Evolutionary conservation across 2,888 invertebrate species (phyloP).

Genomic region (Nymphalis c-album): DNA sequence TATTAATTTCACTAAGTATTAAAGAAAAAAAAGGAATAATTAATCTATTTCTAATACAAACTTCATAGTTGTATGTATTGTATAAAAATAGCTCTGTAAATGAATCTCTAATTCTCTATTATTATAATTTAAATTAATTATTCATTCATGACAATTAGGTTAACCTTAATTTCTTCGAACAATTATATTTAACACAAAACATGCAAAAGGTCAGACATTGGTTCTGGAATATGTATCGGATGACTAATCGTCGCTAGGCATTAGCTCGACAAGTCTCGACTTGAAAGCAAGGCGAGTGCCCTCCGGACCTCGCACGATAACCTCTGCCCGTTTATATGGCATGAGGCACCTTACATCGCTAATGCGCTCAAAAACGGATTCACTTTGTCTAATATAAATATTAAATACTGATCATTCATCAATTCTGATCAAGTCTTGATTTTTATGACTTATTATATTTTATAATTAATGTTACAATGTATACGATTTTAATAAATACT

Average conservation of each 20-base stretch:
- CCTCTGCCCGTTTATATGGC: conserved; percentile 48
- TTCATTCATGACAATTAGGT: background rate
- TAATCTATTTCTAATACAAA: too few species aligned
- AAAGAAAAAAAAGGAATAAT: too few species aligned
- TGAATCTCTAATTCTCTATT: too few species aligned
- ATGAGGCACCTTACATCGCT: conserved; percentile 27
- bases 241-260: conserved; percentile 47
- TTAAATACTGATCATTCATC: background rate
- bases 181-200: background rate
- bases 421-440: background rate
- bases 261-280: conserved; percentile 69
- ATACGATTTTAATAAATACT: too few species aligned
- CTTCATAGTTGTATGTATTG: too few species aligned
- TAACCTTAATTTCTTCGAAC: background rate
- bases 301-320: conserved; percentile 63
- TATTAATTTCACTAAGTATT: too few species aligned
- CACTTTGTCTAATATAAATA: background rate
- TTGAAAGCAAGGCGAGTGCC: conserved; percentile 60
- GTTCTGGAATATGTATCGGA: conserved; percentile 26
- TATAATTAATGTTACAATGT: too few species aligned
- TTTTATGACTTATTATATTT: too few species aligned
- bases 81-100: too few species aligned
- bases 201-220: background rate
- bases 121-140: too few species aligned
- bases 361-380: conserved; percentile 7